These are phyloP conservation scores for Lucinisca nassula DNA, from an alignment of 2,888 invertebrate species.

Conservation along the genomic window DNA sequence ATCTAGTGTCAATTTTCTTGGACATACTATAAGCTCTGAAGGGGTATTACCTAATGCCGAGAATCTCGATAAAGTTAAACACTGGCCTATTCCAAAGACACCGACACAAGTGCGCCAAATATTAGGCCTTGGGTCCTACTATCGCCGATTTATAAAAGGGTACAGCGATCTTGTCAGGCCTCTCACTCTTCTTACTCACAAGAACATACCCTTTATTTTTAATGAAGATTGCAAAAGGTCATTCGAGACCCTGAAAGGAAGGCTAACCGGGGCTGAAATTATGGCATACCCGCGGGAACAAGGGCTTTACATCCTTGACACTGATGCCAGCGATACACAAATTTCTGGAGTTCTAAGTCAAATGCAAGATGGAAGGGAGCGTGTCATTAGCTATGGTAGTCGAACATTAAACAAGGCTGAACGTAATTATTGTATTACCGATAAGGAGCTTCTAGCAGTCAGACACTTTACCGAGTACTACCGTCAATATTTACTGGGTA, in stretches of 20 bases:
- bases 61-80: conserved; percentile 45
- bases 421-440: conserved; percentile 59
- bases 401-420: conserved; percentile 44
- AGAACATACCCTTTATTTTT: too few species aligned
- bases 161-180: conserved; percentile 15
- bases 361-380: conserved; percentile 62
- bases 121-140: conserved; percentile 56
- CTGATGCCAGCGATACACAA: conserved; percentile 64
- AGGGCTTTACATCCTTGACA: conserved; percentile 65
- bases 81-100: conserved; percentile 31
- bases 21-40: conserved; percentile 49
- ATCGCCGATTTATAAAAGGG: conserved; percentile 32
- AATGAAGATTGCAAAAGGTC: too few species aligned
- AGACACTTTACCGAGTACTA: conserved; percentile 68
- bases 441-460: conserved; percentile 62
- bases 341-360: conserved; percentile 70
- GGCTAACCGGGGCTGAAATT: conserved; percentile 38
- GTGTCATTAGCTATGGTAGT: conserved; percentile 65
- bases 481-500: conserved; percentile 65
- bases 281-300: conserved; percentile 57
- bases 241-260: too few species aligned
- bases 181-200: too few species aligned
- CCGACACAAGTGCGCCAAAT: conserved; percentile 39
- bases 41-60: conserved; percentile 38
- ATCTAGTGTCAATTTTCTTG: conserved; percentile 39